Evolutionary conservation across 2,113 vertebrate genomes (phyloP).

Genomic region (Glareola pratincola): DNA sequence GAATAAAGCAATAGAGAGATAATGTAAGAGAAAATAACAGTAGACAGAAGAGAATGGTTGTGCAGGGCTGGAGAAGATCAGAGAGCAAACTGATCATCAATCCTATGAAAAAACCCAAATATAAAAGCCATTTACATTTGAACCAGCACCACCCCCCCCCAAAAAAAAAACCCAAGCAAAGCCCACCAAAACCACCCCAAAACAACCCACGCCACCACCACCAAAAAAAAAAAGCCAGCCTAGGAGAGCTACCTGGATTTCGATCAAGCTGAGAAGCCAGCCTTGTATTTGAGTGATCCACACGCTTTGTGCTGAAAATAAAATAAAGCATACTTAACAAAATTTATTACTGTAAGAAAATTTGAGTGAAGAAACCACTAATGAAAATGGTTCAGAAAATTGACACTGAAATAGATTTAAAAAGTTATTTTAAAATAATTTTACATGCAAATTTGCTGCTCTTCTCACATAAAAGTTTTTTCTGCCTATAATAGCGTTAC

Average conservation of each 20-base stretch:
- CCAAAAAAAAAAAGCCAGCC: background rate
- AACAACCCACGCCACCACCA: rapidly evolving
- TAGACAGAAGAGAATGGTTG: background rate
- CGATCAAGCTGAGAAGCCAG: slow-evolving; percentile 89
- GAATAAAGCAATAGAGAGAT: background rate
- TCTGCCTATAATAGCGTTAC: background rate
- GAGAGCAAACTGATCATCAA: background rate
- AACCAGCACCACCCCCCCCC: background rate
- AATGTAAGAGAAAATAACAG: background rate
- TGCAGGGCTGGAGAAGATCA: background rate
- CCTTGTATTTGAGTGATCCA: slow-evolving; percentile 91
- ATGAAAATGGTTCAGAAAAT: background rate
- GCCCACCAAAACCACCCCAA: background rate
- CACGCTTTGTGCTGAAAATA: slow-evolving; percentile 83
- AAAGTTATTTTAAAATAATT: background rate
- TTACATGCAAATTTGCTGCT: background rate
- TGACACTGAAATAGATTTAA: background rate
- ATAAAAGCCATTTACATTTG: background rate
- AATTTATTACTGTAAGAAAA: background rate
- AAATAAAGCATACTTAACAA: slow-evolving; percentile 25
- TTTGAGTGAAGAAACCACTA: background rate
- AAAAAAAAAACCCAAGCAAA: background rate
- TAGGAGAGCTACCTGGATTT: slow-evolving; percentile 81
- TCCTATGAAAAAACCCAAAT: background rate
- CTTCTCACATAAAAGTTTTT: background rate